Base-by-base conservation (phyloP, 2,888 invertebrate genomes). In the Hoplodrina blanda region DNA sequence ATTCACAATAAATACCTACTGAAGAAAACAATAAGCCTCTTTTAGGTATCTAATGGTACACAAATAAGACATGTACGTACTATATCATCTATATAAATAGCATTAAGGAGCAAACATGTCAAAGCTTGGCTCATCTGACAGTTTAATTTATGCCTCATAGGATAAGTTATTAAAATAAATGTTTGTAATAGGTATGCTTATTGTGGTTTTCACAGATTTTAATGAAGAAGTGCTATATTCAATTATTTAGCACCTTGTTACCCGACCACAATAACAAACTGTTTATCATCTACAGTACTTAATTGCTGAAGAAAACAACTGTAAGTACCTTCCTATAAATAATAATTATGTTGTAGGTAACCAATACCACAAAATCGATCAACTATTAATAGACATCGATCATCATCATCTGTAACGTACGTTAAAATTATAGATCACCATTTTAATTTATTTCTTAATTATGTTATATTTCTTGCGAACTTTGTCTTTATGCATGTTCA, bases 181-280 rank as follows among this genome's bases (percentile, higher is more conserved):
- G 13, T 46, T 46, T 46, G 44, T 46, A 10, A 41, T 41, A 41
- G n/a, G n/a, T n/a, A n/a, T n/a, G n/a, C 41, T 11, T 46, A 25
- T 54, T 68, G 72, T 44, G 63, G 72, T 71, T 71, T 56, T 56
- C 10, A 19, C 4, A n/a, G 49, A 63, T 55, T 71, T 62, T 49
- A 62, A 55, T 62, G 10, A n/a, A 49, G 6, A n/a, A 17, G 30
- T n/a, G 7, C 30, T 17, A 17, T 62, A 53, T 67, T 69, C 11
- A 4, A 33, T 33, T 33, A 33, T 33, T 33, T 33, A 33, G 33
- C 33, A 33, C 33, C 33, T 33, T 61, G 33, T 74, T 37, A 20
- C 25, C 20, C 13, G 37, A 60, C 53, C 62, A 33, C 74, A 75
- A 54, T 37, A 69, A 55, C 54, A 62, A 50, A 54, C 20, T 4